Conservation (phyloP, 2,888 invertebrate species). For the Luperina testacea region DNA sequence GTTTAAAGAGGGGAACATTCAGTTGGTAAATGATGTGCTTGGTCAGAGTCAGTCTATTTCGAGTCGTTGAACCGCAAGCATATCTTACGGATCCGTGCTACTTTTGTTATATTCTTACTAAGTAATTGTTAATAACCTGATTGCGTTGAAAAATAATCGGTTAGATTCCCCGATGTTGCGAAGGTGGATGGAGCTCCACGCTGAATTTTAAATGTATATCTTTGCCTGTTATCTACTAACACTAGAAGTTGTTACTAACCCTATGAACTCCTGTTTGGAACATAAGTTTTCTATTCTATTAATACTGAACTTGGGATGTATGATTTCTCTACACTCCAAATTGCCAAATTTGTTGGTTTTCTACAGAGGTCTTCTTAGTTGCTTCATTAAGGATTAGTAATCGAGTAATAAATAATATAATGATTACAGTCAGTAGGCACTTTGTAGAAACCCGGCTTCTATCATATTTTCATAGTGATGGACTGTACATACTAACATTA, state of each 20-base stretch:
- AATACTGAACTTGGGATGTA: background rate
- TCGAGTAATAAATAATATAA: background rate
- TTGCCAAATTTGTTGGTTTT: background rate
- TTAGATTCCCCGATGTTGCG: background rate
- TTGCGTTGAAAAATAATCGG: background rate
- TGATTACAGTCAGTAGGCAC: background rate
- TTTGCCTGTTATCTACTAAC: background rate
- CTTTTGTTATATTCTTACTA: background rate
- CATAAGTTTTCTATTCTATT: background rate
- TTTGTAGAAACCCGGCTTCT: background rate
- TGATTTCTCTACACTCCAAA: background rate
- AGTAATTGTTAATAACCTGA: background rate
- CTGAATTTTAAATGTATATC: background rate
- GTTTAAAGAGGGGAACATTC: background rate
- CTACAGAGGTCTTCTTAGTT: background rate
- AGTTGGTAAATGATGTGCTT: background rate
- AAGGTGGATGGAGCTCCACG: background rate
- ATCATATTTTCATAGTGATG: conserved; percentile 31
- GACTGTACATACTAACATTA: conserved; percentile 62
- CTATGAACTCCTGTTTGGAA: background rate
- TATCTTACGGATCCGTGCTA: background rate
- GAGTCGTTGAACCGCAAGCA: background rate
- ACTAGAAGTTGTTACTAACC: background rate
- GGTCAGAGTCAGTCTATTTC: background rate
- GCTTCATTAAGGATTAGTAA: background rate